phyloP scores from a whole-genome alignment of 2,888 invertebrate genomes.

The Andrena camellia region DNA sequence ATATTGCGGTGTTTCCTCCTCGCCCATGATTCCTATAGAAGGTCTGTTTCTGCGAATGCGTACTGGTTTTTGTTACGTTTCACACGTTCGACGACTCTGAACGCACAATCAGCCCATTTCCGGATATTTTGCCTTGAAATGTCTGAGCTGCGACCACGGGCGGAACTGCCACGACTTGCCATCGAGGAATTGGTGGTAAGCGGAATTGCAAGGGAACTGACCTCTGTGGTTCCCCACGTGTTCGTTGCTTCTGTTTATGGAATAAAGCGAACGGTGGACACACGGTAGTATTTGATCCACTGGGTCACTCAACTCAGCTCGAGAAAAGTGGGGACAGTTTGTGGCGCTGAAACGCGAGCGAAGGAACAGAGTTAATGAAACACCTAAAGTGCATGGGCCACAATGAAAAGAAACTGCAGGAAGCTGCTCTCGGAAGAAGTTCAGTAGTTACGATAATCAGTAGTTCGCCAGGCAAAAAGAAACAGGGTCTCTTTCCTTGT shows the following conservation, averaged over 20 bases:
- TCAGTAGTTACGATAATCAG: slow-evolving; percentile 61
- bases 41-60: slow-evolving; percentile 23
- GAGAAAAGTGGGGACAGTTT: slow-evolving; percentile 2
- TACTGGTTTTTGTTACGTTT: slow-evolving; percentile 61
- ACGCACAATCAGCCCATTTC: slow-evolving; percentile 15
- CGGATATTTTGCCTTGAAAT: background rate
- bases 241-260: background rate
- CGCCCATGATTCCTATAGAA: slow-evolving; percentile 19
- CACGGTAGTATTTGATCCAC: background rate
- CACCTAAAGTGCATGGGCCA: slow-evolving; percentile 9
- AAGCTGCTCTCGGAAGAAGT: slow-evolving; percentile 62
- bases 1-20: slow-evolving; percentile 75
- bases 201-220: slow-evolving; percentile 26
- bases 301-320: background rate
- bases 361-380: slow-evolving; percentile 17
- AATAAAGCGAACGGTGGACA: too few relatives aligned
- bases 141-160: background rate
- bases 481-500: background rate
- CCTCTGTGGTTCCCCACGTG: slow-evolving; percentile 33
- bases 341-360: slow-evolving; percentile 11
- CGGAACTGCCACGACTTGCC: background rate
- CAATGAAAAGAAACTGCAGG: slow-evolving; percentile 37
- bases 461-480: slow-evolving; percentile 32
- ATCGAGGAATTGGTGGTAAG: slow-evolving; percentile 36
- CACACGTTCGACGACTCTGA: slow-evolving; percentile 11